phyloP scores from a whole-genome alignment of 2,888 invertebrate genomes.

The Atethmia centrago region DNA sequence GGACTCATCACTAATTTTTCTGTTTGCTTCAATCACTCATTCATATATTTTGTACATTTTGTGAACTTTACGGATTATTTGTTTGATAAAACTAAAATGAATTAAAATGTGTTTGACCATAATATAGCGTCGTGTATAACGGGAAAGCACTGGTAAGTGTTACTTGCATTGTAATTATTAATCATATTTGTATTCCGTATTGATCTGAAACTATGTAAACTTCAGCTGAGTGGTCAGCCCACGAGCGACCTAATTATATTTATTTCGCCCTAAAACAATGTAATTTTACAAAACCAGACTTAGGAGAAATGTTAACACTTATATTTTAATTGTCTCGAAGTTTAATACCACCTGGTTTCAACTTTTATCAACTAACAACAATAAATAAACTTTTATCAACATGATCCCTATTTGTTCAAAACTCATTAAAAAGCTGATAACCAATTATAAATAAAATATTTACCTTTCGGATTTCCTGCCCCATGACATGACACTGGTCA shows the following conservation, averaged over 20 bases:
- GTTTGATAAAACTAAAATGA: conserved; percentile 45
- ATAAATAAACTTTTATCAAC: background rate
- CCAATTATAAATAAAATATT: background rate
- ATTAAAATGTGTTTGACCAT: conserved; percentile 51
- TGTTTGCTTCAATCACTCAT: conserved; percentile 28
- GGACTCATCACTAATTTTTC: too few species aligned
- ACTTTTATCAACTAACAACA: background rate
- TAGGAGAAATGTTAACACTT: background rate
- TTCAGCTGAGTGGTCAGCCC: conserved; percentile 52
- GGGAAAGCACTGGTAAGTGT: conserved; percentile 66
- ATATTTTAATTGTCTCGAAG: background rate
- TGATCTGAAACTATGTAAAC: conserved; percentile 42
- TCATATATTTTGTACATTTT: conserved; percentile 53
- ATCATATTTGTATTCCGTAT: background rate
- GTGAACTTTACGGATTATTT: conserved; percentile 27
- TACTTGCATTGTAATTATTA: background rate
- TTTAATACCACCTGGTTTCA: background rate
- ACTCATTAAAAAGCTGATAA: too few species aligned
- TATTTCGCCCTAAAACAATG: conserved; percentile 20
- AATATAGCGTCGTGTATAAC: conserved; percentile 22
- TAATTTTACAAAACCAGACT: background rate
- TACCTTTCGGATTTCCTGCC: background rate
- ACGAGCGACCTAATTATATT: conserved; percentile 62
- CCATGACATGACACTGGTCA: background rate
- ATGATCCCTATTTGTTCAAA: background rate